Base-by-base conservation (phyloP, 2,113 vertebrate genomes). In the Lepus americanus region DNA sequence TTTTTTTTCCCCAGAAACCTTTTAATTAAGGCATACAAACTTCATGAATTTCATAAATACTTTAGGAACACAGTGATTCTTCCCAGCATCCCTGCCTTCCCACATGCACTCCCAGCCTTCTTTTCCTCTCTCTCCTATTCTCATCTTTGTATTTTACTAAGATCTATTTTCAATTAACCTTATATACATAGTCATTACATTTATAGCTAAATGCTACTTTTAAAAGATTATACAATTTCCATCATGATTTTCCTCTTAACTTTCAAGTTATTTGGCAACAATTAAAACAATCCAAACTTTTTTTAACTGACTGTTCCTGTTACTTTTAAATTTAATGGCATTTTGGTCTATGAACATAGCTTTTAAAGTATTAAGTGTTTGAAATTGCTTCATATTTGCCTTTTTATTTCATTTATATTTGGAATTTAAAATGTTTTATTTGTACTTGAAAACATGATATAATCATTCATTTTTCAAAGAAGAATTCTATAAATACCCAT, bases 121-220 rank as follows among this genome's bases (percentile, higher is more conserved):
- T 44, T 44, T 44, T 44, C 44, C 44, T 44, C 44, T 7, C 44
- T 44, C 44, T 44, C 44, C 6, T 44, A 44, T 44, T 44, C 44
- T 44, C 44, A 44, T 44, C 44, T 7, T 44, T 44, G 7, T 44
- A 44, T 44, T 44, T 44, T 44, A 44, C 44, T 44, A 44, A 44
- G 44, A 44, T 44, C 44, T 59, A 59, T 20, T 59, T 59, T 19
- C 55, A 59, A 59, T 59, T 16, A 44, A 59, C 55, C 17, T 14
- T 84, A 89, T 44, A 74, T 77, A 92, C 95, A 95, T 89, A 89
- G 77, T 96, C 69, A 93, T 84, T 93, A 72, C 8, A 87, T 91
- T 77, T 25, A 44, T 73, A 93, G 63, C 29, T 87, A 80, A 89
- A 81, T 90, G 33, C 16, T 81, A 53, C 64, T 77, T 93, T 91